phyloP scores from a whole-genome alignment of 2,888 invertebrate genomes.

The Cerastis leucographa region DNA sequence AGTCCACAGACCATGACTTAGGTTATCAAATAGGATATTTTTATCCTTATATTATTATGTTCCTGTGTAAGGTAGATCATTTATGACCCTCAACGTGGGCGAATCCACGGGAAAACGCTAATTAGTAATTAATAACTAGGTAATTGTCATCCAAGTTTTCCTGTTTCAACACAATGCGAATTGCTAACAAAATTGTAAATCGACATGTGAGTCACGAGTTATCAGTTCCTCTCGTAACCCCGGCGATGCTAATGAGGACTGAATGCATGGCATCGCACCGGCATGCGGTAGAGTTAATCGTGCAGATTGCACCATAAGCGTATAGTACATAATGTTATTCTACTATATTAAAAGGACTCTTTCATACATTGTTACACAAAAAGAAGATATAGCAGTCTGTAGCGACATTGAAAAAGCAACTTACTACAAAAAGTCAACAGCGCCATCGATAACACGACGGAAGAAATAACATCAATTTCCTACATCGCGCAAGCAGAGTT shows the following conservation, averaged over 20 bases:
- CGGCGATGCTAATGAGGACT: slow-evolving; percentile 60
- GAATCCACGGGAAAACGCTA: not conserved
- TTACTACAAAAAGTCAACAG: no score
- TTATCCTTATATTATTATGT: not conserved
- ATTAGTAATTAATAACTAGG: not conserved
- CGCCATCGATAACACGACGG: no score
- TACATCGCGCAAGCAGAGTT: no score
- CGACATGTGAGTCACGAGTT: slow-evolving; percentile 64
- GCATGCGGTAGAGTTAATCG: slow-evolving; percentile 24
- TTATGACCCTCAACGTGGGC: not conserved
- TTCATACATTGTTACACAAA: not conserved
- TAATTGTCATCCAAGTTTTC: slow-evolving; percentile 1
- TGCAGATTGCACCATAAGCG: slow-evolving; percentile 24
- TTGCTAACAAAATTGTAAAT: slow-evolving; percentile 31
- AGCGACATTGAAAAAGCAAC: no score
- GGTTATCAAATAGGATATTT: not conserved
- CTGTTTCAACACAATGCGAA: slow-evolving; percentile 26
- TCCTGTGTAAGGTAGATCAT: not conserved
- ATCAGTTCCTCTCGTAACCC: slow-evolving; percentile 64
- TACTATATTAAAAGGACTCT: not conserved
- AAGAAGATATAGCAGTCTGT: not conserved
- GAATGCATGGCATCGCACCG: slow-evolving; percentile 35
- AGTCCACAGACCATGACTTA: not conserved
- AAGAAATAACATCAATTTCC: no score
- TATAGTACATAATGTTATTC: slow-evolving; percentile 11